These are phyloP conservation scores for Sylvilagus floridanus DNA, from an alignment of 2,797 vertebrate species.

Conservation along the genomic window DNA sequence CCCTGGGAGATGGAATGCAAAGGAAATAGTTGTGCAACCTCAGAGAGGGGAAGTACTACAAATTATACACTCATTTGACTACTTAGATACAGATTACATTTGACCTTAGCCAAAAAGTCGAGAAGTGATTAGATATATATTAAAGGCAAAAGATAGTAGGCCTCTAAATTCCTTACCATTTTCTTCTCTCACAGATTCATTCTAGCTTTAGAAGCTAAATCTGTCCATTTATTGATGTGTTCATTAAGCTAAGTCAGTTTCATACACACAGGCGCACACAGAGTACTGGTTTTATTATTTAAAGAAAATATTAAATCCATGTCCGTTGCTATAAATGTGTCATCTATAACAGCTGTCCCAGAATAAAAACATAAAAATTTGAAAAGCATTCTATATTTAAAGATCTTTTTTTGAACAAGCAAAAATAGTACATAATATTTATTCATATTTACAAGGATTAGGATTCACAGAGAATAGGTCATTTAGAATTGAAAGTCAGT, in stretches of 20 bases:
- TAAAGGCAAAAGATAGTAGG: slow-evolving; percentile 74
- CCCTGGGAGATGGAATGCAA: slow-evolving; percentile 29
- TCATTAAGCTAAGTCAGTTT: slow-evolving; percentile 76
- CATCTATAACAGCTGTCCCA: neutral
- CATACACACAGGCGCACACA: neutral
- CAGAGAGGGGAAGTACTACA: slow-evolving; percentile 61
- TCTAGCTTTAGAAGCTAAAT: slow-evolving; percentile 77
- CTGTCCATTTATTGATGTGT: slow-evolving; percentile 63
- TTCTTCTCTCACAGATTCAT: slow-evolving; percentile 62
- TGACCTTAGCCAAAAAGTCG: too few relatives aligned
- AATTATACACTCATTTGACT: slow-evolving; percentile 77
- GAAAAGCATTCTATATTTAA: neutral
- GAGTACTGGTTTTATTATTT: slow-evolving; percentile 72
- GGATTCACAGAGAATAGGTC: too few relatives aligned
- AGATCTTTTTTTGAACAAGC: neutral
- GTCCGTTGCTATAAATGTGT: slow-evolving; percentile 40
- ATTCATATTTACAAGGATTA: too few relatives aligned
- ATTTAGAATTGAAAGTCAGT: too few relatives aligned
- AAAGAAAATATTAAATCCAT: slow-evolving; percentile 72
- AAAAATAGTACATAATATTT: too few relatives aligned
- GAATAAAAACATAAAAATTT: neutral
- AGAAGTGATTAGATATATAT: slow-evolving; percentile 73
- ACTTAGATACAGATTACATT: slow-evolving; percentile 69
- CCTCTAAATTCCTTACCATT: slow-evolving; percentile 70
- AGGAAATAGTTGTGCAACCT: slow-evolving; percentile 66